Evolutionary conservation across 2,797 vertebrate genomes (phyloP).

Genomic region (Sandelia bainsii): DNA sequence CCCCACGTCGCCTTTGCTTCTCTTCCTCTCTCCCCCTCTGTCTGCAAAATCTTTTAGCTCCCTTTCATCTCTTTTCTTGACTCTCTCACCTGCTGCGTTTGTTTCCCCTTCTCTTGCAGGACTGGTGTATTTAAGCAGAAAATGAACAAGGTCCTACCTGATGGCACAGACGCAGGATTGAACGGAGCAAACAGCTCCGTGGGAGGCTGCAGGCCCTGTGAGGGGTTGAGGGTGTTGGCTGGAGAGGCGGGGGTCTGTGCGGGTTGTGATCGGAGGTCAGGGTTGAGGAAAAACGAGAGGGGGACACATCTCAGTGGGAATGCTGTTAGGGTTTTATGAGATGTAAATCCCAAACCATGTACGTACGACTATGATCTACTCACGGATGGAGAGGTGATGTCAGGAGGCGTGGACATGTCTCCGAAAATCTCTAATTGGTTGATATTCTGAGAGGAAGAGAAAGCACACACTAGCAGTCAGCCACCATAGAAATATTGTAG

Average conservation of each 20-base stretch:
- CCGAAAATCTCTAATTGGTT: conserved; percentile 99
- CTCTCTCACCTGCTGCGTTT: conserved; percentile 32
- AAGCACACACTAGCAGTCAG: conserved; percentile 33
- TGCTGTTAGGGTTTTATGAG: background rate
- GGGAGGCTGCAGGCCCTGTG: conserved; percentile 92
- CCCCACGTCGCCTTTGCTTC: background rate
- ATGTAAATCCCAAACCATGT: conserved; percentile 1
- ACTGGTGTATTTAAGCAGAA: conserved; percentile 46
- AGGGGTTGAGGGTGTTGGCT: conserved; percentile 95
- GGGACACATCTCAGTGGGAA: conserved; percentile 24
- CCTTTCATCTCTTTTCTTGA: conserved; percentile 13
- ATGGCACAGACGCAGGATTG: conserved; percentile 96
- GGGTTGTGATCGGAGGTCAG: conserved; percentile 16
- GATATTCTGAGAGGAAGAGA: conserved; percentile 92
- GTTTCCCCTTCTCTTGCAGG: conserved; percentile 36
- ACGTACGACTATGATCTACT: conserved; percentile 73
- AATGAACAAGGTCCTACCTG: conserved; percentile 87
- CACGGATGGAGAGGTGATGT: conserved; percentile 98
- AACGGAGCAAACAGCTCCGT: conserved; percentile 95
- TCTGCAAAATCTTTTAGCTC: conserved; percentile 26
- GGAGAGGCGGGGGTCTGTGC: conserved; percentile 96
- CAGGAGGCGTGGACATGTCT: conserved; percentile 99
- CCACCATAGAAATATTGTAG: fast-evolving
- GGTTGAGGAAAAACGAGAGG: conserved; percentile 10
- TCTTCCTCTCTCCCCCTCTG: conserved; percentile 22